Conservation (phyloP, 2,888 invertebrate species). For the Odontomyia ornata region DNA sequence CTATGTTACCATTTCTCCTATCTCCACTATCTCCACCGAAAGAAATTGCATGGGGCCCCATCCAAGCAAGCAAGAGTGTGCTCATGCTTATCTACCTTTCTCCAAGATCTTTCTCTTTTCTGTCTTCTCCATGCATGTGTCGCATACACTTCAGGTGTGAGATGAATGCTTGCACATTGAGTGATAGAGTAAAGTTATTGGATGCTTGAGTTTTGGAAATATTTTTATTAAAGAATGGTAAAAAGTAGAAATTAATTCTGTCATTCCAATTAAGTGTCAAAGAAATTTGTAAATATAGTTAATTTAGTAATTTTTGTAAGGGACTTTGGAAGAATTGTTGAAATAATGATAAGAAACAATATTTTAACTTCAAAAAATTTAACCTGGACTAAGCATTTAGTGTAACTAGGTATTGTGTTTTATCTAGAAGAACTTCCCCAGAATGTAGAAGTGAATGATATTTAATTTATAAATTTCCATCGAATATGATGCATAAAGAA, state of each 20-base stretch:
- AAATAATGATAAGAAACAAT: too few species aligned
- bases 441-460: too few species aligned
- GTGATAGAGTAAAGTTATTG: not conserved
- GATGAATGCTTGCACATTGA: not conserved
- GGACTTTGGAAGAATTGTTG: too few species aligned
- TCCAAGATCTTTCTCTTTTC: constrained; percentile 1
- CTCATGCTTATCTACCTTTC: not conserved
- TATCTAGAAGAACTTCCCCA: too few species aligned
- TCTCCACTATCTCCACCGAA: not conserved
- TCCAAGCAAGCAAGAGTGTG: not conserved
- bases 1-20: too few species aligned
- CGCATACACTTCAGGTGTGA: not conserved
- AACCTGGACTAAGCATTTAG: not conserved
- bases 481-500: too few species aligned
- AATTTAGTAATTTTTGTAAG: too few species aligned
- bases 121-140: not conserved
- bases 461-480: too few species aligned
- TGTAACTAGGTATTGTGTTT: not conserved
- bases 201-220: not conserved
- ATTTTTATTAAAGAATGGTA: not conserved
- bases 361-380: too few species aligned
- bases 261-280: too few species aligned
- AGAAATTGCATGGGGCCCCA: not conserved
- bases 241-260: too few species aligned
- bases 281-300: too few species aligned